A percentile compares a stretch with the other conserved stretches of the same genome.
These are phyloP conservation scores for Tonatia bakeri DNA, from an alignment of 2,113 vertebrate genomes.

Conservation along the genomic window DNA sequence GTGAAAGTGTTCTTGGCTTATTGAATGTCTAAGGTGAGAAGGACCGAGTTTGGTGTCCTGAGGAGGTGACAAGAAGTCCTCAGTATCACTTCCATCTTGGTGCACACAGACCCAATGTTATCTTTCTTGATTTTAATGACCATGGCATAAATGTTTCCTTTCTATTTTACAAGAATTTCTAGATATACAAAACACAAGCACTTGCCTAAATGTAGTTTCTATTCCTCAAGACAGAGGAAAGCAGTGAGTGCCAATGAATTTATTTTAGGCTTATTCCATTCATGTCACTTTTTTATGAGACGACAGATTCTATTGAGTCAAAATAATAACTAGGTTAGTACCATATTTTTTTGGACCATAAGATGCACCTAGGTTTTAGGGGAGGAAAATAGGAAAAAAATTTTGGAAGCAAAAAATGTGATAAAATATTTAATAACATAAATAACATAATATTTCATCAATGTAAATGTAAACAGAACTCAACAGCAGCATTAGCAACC, in stretches of 20 bases:
- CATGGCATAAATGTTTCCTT: not conserved
- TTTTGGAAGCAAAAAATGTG: too few species aligned
- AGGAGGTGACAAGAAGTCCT: not conserved
- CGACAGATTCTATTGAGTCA: not conserved
- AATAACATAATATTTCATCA: too few species aligned
- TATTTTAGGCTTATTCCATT: not conserved
- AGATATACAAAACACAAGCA: not conserved
- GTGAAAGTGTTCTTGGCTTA: not conserved
- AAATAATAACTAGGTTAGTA: not conserved
- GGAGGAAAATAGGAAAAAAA: too few species aligned
- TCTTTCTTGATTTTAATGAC: not conserved
- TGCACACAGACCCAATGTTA: not conserved
- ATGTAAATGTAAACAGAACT: too few species aligned
- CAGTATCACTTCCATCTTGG: not conserved
- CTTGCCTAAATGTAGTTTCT: not conserved
- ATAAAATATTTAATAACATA: too few species aligned
- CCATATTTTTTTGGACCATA: too few species aligned
- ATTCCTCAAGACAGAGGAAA: not conserved
- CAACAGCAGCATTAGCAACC: too few species aligned
- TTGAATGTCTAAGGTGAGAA: not conserved
- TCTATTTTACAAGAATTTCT: not conserved
- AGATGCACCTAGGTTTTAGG: too few species aligned
- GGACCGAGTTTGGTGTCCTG: not conserved
- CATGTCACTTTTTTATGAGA: not conserved
- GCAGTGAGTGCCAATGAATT: not conserved